Evolutionary conservation across 2,888 invertebrate genomes (phyloP).

Genomic region (Drosophila testacea): DNA sequence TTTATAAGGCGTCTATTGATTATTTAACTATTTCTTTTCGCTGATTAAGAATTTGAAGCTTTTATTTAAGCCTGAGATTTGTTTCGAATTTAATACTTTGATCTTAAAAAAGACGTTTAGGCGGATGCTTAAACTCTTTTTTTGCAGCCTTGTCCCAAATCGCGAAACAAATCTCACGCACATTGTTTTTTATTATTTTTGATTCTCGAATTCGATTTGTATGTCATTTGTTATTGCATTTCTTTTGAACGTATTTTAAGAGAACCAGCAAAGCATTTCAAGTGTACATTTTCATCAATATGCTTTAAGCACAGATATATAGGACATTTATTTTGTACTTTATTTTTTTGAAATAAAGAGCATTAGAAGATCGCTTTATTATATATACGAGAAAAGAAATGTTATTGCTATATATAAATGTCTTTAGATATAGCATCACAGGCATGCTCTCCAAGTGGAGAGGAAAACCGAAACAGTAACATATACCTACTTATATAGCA

Average conservation of each 20-base stretch:
- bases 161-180: constrained; percentile 42
- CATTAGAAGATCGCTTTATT: constrained; percentile 63
- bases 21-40: constrained; percentile 48
- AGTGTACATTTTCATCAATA: constrained; percentile 71
- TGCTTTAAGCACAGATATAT: constrained; percentile 70
- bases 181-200: constrained; percentile 30
- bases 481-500: constrained; percentile 72
- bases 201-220: constrained; percentile 23
- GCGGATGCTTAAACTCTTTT: constrained; percentile 10
- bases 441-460: constrained; percentile 26
- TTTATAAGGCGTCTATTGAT: constrained; percentile 66
- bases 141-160: constrained; percentile 24
- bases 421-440: constrained; percentile 52
- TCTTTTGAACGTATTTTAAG: constrained; percentile 48
- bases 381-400: constrained; percentile 48
- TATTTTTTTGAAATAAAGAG: constrained; percentile 38
- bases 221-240: constrained; percentile 60
- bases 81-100: constrained; percentile 56
- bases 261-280: constrained; percentile 67
- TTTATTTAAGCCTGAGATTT: constrained; percentile 53
- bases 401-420: constrained; percentile 62
- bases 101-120: constrained; percentile 15
- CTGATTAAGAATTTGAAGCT: constrained; percentile 40
- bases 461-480: constrained; percentile 45
- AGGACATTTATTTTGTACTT: constrained; percentile 61